A percentile compares a stretch with the other conserved stretches of the same genome.
Evolutionary conservation across 1,140 invertebrate species (phyloP).

Genomic region (Drosophila ohnishii): DNA sequence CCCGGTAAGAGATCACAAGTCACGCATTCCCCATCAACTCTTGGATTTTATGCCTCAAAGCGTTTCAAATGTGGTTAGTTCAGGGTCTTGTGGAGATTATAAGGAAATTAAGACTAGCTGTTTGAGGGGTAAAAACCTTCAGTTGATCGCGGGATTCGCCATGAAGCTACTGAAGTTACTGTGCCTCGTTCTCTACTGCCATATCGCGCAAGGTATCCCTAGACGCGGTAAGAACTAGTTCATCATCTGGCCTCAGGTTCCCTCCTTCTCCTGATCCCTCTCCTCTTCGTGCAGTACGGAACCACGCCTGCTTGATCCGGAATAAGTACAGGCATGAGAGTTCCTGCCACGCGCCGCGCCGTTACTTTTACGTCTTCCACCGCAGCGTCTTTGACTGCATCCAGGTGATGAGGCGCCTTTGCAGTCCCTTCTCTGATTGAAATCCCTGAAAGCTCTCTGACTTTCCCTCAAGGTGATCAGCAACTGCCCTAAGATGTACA

Average conservation of each 20-base stretch:
- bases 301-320: conserved; percentile 23
- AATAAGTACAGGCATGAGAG: conserved; percentile 42
- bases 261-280: not conserved
- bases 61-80: conserved; percentile 13
- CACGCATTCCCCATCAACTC: not conserved
- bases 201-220: not conserved
- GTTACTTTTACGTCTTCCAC: conserved; percentile 48
- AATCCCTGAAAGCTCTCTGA: not conserved
- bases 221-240: not conserved
- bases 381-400: conserved; percentile 44
- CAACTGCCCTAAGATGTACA: conserved; percentile 13
- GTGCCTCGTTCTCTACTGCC: not conserved
- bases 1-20: conserved; percentile 68
- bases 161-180: not conserved
- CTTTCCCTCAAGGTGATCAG: conserved; percentile 1
- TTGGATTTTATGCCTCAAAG: not conserved
- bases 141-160: not conserved
- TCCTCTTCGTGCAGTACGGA: conserved; percentile 1
- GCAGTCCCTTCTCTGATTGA: no score
- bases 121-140: no score
- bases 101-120: not conserved
- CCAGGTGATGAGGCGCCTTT: conserved; percentile 1
- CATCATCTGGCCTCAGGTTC: not conserved
- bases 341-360: conserved; percentile 14
- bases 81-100: no score